Conservation (phyloP, 2,797 vertebrate genomes). For the Pangasius mekongensis region DNA sequence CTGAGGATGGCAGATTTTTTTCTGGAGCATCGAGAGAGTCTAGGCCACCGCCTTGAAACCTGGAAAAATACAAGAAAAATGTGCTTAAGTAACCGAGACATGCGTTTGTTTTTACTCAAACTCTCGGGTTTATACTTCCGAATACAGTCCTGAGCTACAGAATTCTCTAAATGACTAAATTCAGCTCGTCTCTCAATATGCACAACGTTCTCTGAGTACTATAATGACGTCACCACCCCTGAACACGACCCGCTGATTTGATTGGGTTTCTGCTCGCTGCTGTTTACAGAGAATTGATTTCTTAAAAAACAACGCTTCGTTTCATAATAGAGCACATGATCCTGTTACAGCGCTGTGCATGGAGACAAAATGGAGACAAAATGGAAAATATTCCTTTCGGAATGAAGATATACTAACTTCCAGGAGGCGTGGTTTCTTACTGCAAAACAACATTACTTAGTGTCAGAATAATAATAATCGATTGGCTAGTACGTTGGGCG, state of each 20-base stretch:
- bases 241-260: too few relatives aligned
- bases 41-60: too few relatives aligned
- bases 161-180: too few relatives aligned
- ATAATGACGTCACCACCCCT: neutral
- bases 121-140: too few relatives aligned
- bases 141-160: neutral
- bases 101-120: neutral
- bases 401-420: too few relatives aligned
- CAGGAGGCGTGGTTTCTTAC: too few relatives aligned
- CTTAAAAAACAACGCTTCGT: neutral
- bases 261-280: neutral
- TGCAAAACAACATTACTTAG: too few relatives aligned
- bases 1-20: neutral
- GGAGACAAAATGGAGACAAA: too few relatives aligned
- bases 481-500: too few relatives aligned
- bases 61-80: neutral
- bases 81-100: neutral
- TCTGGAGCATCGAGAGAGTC: neutral
- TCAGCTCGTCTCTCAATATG: neutral
- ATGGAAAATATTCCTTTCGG: too few relatives aligned
- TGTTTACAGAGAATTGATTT: neutral
- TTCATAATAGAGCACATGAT: too few relatives aligned
- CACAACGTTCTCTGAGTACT: neutral
- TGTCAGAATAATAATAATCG: neutral
- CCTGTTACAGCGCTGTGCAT: too few relatives aligned